Evolutionary conservation across 2,113 vertebrate genomes (phyloP).

Genomic region (Zosterops hypoxanthus): DNA sequence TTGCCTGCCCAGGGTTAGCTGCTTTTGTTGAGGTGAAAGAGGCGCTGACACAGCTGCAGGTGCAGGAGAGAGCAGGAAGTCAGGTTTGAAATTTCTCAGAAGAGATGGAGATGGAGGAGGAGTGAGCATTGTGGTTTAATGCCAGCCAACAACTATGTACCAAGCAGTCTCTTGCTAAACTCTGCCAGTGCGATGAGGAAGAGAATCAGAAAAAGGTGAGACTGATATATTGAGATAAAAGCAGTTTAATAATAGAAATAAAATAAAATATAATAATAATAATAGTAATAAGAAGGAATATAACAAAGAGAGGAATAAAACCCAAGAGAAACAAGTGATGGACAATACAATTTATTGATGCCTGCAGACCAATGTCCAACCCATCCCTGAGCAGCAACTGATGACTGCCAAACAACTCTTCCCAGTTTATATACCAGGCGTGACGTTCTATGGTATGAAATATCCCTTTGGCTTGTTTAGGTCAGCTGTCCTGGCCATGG

Average conservation of each 20-base stretch:
- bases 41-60: background rate
- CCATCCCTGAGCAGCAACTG: background rate
- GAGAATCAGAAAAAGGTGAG: background rate
- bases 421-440: background rate
- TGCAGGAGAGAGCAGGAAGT: background rate
- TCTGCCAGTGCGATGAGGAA: background rate
- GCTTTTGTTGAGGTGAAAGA: background rate
- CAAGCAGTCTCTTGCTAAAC: background rate
- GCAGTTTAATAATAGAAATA: background rate
- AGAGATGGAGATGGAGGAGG: background rate
- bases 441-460: background rate
- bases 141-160: background rate
- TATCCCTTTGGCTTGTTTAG: background rate
- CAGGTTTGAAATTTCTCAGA: background rate
- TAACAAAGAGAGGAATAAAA: background rate
- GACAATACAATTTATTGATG: background rate
- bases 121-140: background rate
- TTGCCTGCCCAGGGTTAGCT: background rate
- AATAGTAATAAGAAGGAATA: background rate
- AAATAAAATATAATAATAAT: background rate
- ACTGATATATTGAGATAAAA: background rate
- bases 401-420: background rate
- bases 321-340: background rate
- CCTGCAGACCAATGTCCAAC: background rate
- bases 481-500: background rate